Base-by-base conservation (phyloP, 2,113 vertebrate genomes). In the Rhagologus leucostigma region DNA sequence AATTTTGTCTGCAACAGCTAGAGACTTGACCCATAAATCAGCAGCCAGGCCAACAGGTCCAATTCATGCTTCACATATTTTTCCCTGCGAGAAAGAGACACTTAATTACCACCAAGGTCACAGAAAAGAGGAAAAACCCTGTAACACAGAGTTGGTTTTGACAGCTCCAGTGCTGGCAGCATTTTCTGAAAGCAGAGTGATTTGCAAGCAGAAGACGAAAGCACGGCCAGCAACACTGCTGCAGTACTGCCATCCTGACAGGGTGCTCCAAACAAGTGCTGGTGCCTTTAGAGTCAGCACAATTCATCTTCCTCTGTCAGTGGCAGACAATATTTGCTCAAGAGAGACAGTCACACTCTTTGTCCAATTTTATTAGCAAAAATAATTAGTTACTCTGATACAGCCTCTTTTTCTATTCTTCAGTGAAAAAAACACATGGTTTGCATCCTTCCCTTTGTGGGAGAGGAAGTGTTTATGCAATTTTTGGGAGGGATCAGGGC, bases 11-110 rank as follows among this genome's bases (percentile, higher is more conserved):
- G 82, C 93, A 97, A 97, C 97, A 98, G 96, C 92, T 91, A 95
- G 91, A 97, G 96, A 94, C 90, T 97, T 97, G 97, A 97, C 96
- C 96, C 96, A 97, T 97, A 98, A 98, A 98, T 98, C 96, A 98
- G 79, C 89, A 87, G 94, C 93, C 55, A 97, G 91, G 81, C 92
- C 97, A 97, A 94, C 94, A 95, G 88, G 92, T 90, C 92, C 76
- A 21, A 94, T 94, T 95, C 96, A 97, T n/a, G 53, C 85, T 94
- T 95, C 94, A 79, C 77, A 86, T 92, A 97, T 97, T 97, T 96
- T 91, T 47, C 56, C 86, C 90, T 78, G 62, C 77, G 90, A 96
- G 90, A 96, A 97, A 46, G 68, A 97, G 93, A 93, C 93, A 96
- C 89, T 97, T 97, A 92, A 97, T 98, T 98, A 98, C 95, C 70